A percentile compares a stretch with the other conserved stretches of the same genome.
Conservation (phyloP, 2,113 vertebrate genomes). For the Podarcis cretensis region DNA sequence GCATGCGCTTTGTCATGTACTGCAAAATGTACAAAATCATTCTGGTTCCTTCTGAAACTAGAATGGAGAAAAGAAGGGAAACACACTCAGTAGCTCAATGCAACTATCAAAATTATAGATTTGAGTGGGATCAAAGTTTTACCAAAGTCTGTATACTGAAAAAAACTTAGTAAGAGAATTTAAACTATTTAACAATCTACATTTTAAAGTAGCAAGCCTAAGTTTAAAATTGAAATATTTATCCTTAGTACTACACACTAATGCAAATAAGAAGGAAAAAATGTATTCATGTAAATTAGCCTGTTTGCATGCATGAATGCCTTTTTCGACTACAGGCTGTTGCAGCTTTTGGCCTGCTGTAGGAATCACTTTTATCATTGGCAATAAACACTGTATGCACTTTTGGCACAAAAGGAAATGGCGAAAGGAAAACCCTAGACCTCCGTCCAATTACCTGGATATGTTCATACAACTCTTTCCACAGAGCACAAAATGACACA, state of each 20-base stretch:
- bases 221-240: conserved; percentile 21
- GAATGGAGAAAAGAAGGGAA: not conserved
- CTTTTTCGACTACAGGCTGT: not conserved
- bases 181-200: not conserved
- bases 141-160: conserved; percentile 26
- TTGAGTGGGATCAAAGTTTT: conserved; percentile 26
- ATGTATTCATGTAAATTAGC: conserved; percentile 30
- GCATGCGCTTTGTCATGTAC: not conserved
- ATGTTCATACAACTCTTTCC: not conserved
- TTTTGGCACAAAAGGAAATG: not conserved
- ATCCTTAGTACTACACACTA: not conserved
- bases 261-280: conserved; percentile 24
- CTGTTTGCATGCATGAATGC: not conserved
- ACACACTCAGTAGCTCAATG: not conserved
- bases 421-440: not conserved
- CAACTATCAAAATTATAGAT: conserved; percentile 7
- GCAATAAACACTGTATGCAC: not conserved
- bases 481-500: not conserved
- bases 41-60: not conserved
- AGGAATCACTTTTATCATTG: not conserved
- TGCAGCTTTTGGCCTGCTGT: not conserved
- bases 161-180: conserved; percentile 19
- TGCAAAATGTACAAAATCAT: not conserved
- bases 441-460: not conserved
- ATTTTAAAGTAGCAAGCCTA: conserved; percentile 16